A percentile compares a stretch with the other conserved stretches of the same genome.
phyloP scores from a whole-genome alignment of 2,797 vertebrate species.

The Myotis myotis region DNA sequence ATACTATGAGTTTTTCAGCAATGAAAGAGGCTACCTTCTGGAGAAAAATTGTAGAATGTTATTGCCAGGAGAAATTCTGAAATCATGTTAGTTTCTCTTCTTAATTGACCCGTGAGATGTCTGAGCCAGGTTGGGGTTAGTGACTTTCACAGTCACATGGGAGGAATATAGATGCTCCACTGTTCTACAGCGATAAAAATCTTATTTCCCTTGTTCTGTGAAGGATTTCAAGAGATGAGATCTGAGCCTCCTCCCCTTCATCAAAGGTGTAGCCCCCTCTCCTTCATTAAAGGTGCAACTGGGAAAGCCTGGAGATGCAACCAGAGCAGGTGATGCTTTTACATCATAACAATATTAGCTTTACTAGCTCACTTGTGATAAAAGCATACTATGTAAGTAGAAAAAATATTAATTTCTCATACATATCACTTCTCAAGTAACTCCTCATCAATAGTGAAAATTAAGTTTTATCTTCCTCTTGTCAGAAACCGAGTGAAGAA shows the following conservation, averaged over 20 bases:
- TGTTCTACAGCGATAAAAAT: neutral
- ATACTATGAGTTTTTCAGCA: neutral
- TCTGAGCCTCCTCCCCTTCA: neutral
- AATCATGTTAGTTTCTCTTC: neutral
- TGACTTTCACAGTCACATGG: neutral
- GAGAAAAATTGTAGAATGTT: neutral
- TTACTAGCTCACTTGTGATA: neutral
- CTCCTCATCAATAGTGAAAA: neutral
- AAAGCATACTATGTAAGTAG: neutral
- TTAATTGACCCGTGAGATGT: neutral
- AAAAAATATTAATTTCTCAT: slow-evolving; percentile 25
- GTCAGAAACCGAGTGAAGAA: neutral
- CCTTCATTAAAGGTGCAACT: neutral
- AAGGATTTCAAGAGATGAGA: neutral
- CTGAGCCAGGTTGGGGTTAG: neutral
- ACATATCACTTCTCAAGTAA: neutral
- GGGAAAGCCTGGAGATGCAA: neutral
- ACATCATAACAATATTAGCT: slow-evolving; percentile 4
- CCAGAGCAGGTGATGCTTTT: neutral
- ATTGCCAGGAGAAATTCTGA: neutral
- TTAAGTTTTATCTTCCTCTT: neutral
- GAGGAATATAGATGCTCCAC: neutral
- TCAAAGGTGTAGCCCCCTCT: neutral
- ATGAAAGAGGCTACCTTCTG: neutral
- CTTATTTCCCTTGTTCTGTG: neutral